phyloP scores from a whole-genome alignment of 2,888 invertebrate genomes.

The Ophion obscuratus region DNA sequence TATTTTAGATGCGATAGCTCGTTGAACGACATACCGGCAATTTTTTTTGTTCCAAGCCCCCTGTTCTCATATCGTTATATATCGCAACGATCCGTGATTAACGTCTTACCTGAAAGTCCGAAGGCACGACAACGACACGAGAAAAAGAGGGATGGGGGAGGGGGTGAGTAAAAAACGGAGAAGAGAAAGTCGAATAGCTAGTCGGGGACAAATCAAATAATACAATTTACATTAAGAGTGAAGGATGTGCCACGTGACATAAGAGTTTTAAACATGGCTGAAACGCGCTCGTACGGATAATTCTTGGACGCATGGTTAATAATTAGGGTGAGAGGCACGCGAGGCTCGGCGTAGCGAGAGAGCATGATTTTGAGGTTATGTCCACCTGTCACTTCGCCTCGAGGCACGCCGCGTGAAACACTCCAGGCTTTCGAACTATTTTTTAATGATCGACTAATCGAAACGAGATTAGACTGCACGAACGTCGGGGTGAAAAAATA shows the following conservation, averaged over 20 bases:
- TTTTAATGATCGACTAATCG: neutral
- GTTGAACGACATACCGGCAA: constrained; percentile 50
- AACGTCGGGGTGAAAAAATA: too few species aligned
- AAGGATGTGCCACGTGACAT: too few species aligned
- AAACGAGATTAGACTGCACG: neutral
- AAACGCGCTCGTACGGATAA: too few species aligned
- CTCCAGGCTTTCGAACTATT: neutral
- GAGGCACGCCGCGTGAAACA: too few species aligned
- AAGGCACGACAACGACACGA: neutral
- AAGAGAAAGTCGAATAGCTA: neutral
- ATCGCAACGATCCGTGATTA: constrained; percentile 42
- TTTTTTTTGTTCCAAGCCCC: constrained; percentile 37
- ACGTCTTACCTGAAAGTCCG: constrained; percentile 13
- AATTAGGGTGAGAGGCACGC: too few species aligned
- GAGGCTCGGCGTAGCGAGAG: too few species aligned
- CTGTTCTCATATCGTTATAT: constrained; percentile 44
- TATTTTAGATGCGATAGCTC: constrained; percentile 46
- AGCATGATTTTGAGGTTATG: too few species aligned
- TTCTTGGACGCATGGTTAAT: too few species aligned
- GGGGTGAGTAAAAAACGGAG: too few species aligned
- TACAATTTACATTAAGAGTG: neutral
- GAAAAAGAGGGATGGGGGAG: neutral
- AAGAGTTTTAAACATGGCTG: too few species aligned
- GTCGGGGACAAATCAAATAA: constrained; percentile 5
- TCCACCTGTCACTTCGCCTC: too few species aligned